These are phyloP conservation scores for Paraplagusia blochii DNA, from an alignment of 2,113 vertebrate genomes.

Conservation along the genomic window DNA sequence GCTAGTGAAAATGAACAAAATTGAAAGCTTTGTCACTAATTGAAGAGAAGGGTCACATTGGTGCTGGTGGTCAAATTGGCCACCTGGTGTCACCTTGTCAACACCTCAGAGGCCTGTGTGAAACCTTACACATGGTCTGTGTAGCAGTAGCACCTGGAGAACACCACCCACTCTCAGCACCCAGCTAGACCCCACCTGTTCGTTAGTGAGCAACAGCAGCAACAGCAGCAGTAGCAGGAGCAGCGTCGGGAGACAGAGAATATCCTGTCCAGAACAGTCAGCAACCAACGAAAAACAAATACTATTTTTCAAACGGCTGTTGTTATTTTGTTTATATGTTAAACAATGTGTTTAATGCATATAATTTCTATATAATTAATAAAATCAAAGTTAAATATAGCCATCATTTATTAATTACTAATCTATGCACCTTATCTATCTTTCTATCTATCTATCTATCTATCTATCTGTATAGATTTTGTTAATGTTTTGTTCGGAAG, in stretches of 20 bases:
- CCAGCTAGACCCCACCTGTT: conserved; percentile 16
- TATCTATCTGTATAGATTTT: too few species aligned
- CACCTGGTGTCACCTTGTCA: conserved; percentile 55
- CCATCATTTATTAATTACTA: too few species aligned
- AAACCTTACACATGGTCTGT: conserved; percentile 9
- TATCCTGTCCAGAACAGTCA: not conserved
- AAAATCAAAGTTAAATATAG: too few species aligned
- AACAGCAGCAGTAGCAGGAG: too few species aligned
- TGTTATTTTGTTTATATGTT: too few species aligned
- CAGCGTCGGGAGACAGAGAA: not conserved
- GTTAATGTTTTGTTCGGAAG: too few species aligned
- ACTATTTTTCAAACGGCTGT: too few species aligned
- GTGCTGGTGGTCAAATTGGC: conserved; percentile 57
- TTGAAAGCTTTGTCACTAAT: conserved; percentile 42
- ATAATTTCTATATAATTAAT: too few species aligned
- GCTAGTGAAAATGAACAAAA: not conserved
- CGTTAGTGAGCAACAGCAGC: conserved; percentile 18
- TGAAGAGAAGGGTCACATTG: conserved; percentile 40
- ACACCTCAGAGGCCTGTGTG: conserved; percentile 40
- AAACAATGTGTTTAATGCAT: too few species aligned
- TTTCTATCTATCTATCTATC: too few species aligned
- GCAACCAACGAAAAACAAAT: too few species aligned
- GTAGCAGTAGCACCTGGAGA: conserved; percentile 10
- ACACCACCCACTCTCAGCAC: not conserved
- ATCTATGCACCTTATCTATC: too few species aligned